phyloP scores from a whole-genome alignment of 2,113 vertebrate genomes.

The Rhabdomys dilectus region DNA sequence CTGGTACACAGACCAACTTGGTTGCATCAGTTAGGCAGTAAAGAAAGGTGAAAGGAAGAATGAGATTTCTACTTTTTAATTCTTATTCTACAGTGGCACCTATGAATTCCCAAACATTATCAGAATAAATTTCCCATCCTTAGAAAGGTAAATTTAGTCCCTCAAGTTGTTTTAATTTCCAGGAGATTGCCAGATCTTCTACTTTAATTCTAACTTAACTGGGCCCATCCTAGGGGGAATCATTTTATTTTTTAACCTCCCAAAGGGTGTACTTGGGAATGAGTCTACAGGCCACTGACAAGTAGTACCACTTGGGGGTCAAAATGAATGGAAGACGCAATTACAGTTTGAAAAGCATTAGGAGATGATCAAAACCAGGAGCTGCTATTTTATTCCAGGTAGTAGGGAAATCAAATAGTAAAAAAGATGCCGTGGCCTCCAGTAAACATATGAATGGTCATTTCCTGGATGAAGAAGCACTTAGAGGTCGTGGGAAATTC shows the following conservation, averaged over 20 bases:
- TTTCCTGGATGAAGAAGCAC: constrained; percentile 55
- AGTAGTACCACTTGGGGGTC: constrained; percentile 50
- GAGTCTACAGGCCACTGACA: constrained; percentile 40
- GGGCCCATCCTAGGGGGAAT: constrained; percentile 58
- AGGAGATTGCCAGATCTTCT: constrained; percentile 65
- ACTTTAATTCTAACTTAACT: constrained; percentile 63
- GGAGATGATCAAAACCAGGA: not conserved
- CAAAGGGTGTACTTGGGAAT: constrained; percentile 38
- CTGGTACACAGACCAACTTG: too few species aligned
- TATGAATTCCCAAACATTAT: constrained; percentile 72
- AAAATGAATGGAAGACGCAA: constrained; percentile 60
- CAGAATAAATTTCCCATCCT: constrained; percentile 70
- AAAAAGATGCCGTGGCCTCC: constrained; percentile 45
- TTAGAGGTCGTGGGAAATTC: constrained; percentile 26
- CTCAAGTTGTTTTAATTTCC: constrained; percentile 65
- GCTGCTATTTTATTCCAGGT: not conserved
- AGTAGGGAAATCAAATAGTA: constrained; percentile 29
- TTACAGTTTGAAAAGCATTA: constrained; percentile 22
- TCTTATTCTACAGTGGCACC: constrained; percentile 47
- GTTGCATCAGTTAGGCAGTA: constrained; percentile 30
- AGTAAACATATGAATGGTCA: constrained; percentile 41
- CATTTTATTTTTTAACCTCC: constrained; percentile 62
- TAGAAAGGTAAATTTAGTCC: constrained; percentile 66
- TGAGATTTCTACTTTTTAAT: constrained; percentile 57
- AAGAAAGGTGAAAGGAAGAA: constrained; percentile 16